Conservation (phyloP, 2,797 vertebrate genomes). For the Manis crassicaudata region DNA sequence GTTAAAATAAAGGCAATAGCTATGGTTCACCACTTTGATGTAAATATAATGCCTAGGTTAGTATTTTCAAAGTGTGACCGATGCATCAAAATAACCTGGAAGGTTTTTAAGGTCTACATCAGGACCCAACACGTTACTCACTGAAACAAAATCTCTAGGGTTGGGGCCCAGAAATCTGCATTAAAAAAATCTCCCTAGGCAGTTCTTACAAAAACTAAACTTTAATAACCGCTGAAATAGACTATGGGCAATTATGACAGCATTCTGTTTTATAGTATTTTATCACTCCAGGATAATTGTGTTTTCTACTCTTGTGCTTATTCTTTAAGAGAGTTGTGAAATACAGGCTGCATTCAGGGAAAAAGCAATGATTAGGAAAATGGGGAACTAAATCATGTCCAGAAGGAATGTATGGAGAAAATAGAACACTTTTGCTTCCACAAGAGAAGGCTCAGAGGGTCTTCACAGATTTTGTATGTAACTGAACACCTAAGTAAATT, state of each 20-base stretch:
- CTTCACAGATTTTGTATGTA: not conserved
- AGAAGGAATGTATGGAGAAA: not conserved
- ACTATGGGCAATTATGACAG: not conserved
- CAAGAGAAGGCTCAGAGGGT: not conserved
- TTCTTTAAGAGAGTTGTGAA: conserved; percentile 18
- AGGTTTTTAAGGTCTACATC: not conserved
- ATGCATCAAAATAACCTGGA: not conserved
- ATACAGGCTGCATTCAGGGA: not conserved
- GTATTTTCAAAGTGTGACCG: not conserved
- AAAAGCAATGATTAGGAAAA: conserved; percentile 27
- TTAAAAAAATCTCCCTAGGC: not conserved
- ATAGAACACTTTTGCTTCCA: not conserved
- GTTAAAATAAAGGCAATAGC: not conserved
- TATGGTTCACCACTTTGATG: not conserved
- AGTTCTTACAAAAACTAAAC: conserved; percentile 31
- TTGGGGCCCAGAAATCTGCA: not conserved
- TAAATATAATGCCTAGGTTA: not conserved
- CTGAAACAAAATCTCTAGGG: not conserved
- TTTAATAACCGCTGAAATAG: conserved; percentile 38
- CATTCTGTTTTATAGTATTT: conserved; percentile 28
- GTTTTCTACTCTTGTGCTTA: conserved; percentile 12
- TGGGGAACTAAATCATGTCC: not conserved
- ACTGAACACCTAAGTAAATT: conserved; percentile 43
- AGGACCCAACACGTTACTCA: not conserved
- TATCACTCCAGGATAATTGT: not conserved